Base-by-base conservation (phyloP, 2,797 vertebrate genomes). In the Amniataba percoides region DNA sequence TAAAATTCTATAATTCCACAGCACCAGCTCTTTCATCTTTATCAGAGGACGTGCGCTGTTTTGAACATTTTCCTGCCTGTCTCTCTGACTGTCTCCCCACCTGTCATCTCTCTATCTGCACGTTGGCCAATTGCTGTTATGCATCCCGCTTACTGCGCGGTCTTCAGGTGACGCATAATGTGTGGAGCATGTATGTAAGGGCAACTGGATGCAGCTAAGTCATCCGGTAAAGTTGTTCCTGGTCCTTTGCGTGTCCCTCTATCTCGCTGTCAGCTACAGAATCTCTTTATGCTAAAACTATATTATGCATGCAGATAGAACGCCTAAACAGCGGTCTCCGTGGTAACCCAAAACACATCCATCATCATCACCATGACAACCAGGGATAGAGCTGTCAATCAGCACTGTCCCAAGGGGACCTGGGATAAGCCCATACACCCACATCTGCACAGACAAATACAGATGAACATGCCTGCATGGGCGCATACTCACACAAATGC, bases 321-420 rank as follows among this genome's bases (percentile, higher is more conserved):
- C 10, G 80, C 70, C 86, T 91, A 91, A 92, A 92, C 91, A 91
- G 81, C 52, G 60, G 92, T 91, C 88, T 89, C 88, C 68, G 27
- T 91, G 88, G 89, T 77, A 89, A 93, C 91, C 82, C 45, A 87
- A 91, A 91, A 92, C 89, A 92, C 92, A 93, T 94, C 92, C 89
- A 93, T 94, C 93, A 93, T 94, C 89, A 92, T 93, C 90, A 78
- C 92, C 88, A 93, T 93, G 93, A 94, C 93, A 92, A 93, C 92
- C 83, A 73, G 48, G 82, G 84, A 92, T 93, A 84, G 83, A 88
- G 87, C 79, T 90, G 92, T 92, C 93, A 92, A 75, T 94, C 92
- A 89, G 80, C 23, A 11, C 8, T 60, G 71, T 93, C 92, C 85
- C 89, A 61, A 65, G 88, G 86, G 90, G 80, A 70, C n/a, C 55